Base-by-base conservation (phyloP, 1,140 invertebrate species). In the Stenopsyche tienmushanensis region DNA sequence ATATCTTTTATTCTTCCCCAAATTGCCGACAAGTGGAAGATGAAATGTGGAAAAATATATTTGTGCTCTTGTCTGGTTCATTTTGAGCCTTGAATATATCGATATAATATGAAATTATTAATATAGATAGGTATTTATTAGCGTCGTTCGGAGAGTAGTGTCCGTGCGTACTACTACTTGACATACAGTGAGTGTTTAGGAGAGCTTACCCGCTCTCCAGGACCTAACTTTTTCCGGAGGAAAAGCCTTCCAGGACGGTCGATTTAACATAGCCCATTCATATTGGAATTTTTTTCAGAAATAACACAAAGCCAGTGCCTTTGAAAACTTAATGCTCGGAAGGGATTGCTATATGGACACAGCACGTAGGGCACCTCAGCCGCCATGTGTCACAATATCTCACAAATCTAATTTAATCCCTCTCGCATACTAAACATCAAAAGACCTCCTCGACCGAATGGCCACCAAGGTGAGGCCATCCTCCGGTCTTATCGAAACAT, bases 241-340 rank as follows among this genome's bases (percentile, higher is more conserved):
- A 69, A 69, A 65, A 58, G 63, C 60, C 67, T 62, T 50, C 49
- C 24, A 39, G 25, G 64, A 58, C 64, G 67, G 23, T 69, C 64
- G 67, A 69, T 69, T 69, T 69, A 69, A 69, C 67, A 64, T 55
- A 57, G 64, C 64, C 67, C 67, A 69, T 69, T 69, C 67, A 69
- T 65, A 66, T 66, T 65, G 67, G 67, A 66, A 65, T 69, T 69
- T 68, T 50, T 68, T 62, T 42, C 57, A 41, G 57, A 62, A 65
- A 34, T 34, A 34, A 34, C 29, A 67, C 63, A 69, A 62, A 69
- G 64, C 55, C 62, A 57, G 50, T 10, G 55, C 67, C 67, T 69
- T 69, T 69, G 67, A 69, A 69, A 69, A 69, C 64, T 69, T 69
- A 69, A 69, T 69, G 67, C 67, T 66, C 67, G 64, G 64, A 69